Base-by-base conservation (phyloP, 1,140 invertebrate species). In the Eriocheir sinensis region DNA sequence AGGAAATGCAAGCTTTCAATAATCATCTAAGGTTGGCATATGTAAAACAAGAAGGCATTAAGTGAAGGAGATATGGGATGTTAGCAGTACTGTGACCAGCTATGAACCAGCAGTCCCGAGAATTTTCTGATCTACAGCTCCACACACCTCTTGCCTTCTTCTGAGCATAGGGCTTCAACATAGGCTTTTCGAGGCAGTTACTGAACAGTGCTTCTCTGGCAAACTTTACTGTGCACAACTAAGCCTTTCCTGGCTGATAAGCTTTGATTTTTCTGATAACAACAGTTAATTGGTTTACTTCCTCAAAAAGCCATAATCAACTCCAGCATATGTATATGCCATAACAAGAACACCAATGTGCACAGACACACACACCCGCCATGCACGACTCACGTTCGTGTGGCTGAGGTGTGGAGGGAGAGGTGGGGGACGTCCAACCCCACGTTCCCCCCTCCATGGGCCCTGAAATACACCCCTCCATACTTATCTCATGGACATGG, bases 361-460 rank as follows among this genome's bases (percentile, higher is more conserved):
- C 89, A 94, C 89, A 94, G 48, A 94, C 94, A 94, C 93, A 91
- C 93, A 94, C 94, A 94, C 94, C 94, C 53, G 94, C 94, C 94
- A 94, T 94, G 94, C 94, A 94, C 94, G 94, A 94, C 94, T 94
- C 94, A 94, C 94, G 90, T 94, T 94, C 94, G 94, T 94, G 94
- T 94, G 94, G 94, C 94, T 94, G 94, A 94, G 94, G 94, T 94
- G 94, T 94, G 95, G 95, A 94, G 94, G 95, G 93, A 90, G 95
- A 95, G 88, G 95, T 93, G 53, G 95, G 95, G 92, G 95, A 94
- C 81, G 95, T 93, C 95, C 95, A 95, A 40, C 95, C 95, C 95
- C 95, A 95, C 86, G 91, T 94, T 88, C 95, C 94, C 81, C 95
- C 95, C 93, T 95, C 95, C 91, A 95, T 93, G 85, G 94, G 93